A percentile compares a stretch with the other conserved stretches of the same genome.
Conservation (phyloP, 1,140 invertebrate genomes). For the Caenorhabditis elegans region WBcel235 BX284603.4:8256001-8256500, state of each 20-base stretch:
- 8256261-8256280: too few relatives aligned
- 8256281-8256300: too few relatives aligned
- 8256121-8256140: background rate
- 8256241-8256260: too few relatives aligned
- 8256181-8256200: too few relatives aligned
- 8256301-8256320: too few relatives aligned
- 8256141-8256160: too few relatives aligned
- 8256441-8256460: background rate
- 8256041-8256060: constrained; percentile 41
- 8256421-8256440: constrained; percentile 37
- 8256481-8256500: constrained; percentile 36
- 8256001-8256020: constrained; percentile 41
- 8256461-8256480: constrained; percentile 1
- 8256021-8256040: constrained; percentile 57
- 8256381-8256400: constrained; percentile 38
- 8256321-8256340: too few relatives aligned
- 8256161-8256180: too few relatives aligned
- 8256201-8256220: too few relatives aligned
- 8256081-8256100: constrained; percentile 47
- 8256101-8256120: constrained; percentile 53
- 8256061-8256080: constrained; percentile 47
- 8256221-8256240: too few relatives aligned
- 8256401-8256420: constrained; percentile 29
- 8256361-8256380: constrained; percentile 37
- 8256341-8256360: background rate